Conservation (phyloP, 2,888 invertebrate species). For the Microplitis manilae region DNA sequence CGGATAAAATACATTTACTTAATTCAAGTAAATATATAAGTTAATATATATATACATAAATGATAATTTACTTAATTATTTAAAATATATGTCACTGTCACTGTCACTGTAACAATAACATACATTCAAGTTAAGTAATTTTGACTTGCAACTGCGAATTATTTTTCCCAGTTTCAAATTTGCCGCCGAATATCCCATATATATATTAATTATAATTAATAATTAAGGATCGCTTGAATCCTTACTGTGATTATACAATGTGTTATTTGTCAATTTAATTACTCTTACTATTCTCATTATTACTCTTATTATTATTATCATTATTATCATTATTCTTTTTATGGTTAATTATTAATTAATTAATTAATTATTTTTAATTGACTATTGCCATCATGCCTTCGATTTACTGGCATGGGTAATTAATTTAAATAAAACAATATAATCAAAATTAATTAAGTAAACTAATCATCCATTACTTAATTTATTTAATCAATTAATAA, state of each 20-base stretch:
- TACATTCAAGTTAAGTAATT: too few species aligned
- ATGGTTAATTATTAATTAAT: slow-evolving; percentile 4
- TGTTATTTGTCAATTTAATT: neutral
- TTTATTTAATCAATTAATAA: neutral
- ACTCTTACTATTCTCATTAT: neutral
- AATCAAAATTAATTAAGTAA: neutral
- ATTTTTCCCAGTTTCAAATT: too few species aligned
- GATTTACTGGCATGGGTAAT: slow-evolving; percentile 39
- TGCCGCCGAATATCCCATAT: too few species aligned
- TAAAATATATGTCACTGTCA: too few species aligned
- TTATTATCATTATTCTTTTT: slow-evolving; percentile 2
- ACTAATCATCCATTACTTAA: neutral
- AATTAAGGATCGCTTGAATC: slow-evolving; percentile 45
- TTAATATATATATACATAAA: too few species aligned
- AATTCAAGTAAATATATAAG: too few species aligned
- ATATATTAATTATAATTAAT: too few species aligned
- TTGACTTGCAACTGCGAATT: too few species aligned
- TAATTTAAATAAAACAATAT: slow-evolving; percentile 25
- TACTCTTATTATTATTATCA: slow-evolving; percentile 9
- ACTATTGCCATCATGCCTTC: slow-evolving; percentile 35
- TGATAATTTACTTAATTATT: too few species aligned
- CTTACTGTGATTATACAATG: slow-evolving; percentile 34
- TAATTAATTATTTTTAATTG: slow-evolving; percentile 8
- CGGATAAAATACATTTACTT: too few species aligned
- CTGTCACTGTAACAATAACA: too few species aligned